phyloP scores from a whole-genome alignment of 2,113 vertebrate genomes.

The Bolborhynchus lineola region DNA sequence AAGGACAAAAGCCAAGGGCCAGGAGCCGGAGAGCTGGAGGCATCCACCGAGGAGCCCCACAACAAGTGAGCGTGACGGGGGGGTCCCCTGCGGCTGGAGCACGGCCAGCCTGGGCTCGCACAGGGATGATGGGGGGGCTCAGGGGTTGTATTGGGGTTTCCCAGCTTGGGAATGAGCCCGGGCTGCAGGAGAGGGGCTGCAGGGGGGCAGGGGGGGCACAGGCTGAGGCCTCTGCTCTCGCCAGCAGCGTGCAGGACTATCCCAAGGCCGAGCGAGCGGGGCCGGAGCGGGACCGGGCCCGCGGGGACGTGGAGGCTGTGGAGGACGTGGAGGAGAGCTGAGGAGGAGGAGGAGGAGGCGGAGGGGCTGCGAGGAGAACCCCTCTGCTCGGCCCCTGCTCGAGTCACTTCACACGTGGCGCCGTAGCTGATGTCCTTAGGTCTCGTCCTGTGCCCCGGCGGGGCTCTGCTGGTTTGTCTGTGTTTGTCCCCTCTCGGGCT shows the following conservation, averaged over 20 bases:
- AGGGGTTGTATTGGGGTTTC: fast-evolving
- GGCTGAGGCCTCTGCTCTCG: neutral
- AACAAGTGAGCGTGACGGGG: constrained; percentile 56
- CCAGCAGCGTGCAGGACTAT: constrained; percentile 57
- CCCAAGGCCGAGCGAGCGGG: constrained; percentile 33
- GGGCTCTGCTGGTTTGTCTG: constrained; percentile 56
- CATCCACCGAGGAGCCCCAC: constrained; percentile 48
- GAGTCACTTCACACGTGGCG: constrained; percentile 39
- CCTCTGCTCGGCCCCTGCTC: neutral
- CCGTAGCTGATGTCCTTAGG: constrained; percentile 53
- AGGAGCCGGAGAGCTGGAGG: neutral
- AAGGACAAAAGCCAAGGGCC: constrained; percentile 65
- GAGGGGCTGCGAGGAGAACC: neutral
- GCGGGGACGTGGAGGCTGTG: constrained; percentile 39
- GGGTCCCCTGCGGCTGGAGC: fast-evolving
- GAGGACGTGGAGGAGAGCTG: constrained; percentile 69
- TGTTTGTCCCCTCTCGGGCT: constrained; percentile 20
- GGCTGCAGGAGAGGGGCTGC: fast-evolving
- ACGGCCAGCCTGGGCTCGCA: fast-evolving
- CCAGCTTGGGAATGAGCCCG: neutral
- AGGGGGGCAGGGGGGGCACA: fast-evolving
- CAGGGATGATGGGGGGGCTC: fast-evolving
- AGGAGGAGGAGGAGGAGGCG: neutral
- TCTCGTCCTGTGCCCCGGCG: neutral
- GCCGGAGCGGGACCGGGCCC: neutral